These are phyloP conservation scores for Melanotus villosus DNA, from an alignment of 2,888 invertebrate species.

Conservation along the genomic window DNA sequence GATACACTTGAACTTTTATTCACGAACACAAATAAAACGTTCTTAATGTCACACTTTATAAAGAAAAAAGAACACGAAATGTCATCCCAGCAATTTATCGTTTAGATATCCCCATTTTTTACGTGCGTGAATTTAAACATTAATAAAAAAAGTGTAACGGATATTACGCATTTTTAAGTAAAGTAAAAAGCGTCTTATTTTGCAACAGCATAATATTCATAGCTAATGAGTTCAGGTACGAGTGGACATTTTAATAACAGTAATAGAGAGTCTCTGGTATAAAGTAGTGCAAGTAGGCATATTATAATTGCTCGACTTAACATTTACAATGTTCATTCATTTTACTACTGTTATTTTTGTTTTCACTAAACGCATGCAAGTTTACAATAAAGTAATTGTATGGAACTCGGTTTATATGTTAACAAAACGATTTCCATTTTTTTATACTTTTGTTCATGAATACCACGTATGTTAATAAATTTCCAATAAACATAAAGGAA, in stretches of 20 bases:
- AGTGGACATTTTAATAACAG: not conserved
- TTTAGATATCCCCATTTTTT: not conserved
- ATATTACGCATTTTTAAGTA: not conserved
- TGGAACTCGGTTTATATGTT: not conserved
- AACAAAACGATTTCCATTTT: not conserved
- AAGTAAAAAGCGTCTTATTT: not conserved
- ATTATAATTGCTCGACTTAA: not conserved
- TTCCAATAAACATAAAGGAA: not conserved
- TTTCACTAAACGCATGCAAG: not conserved
- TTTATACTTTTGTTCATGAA: no score
- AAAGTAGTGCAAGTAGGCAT: slow-evolving; percentile 1
- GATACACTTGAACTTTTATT: no score
- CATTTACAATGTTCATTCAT: not conserved
- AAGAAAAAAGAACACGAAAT: no score
- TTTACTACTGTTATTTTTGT: not conserved
- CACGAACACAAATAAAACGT: no score
- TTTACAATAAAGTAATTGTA: not conserved
- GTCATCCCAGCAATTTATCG: no score
- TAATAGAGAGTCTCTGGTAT: not conserved
- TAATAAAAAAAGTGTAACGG: not conserved
- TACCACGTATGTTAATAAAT: not conserved
- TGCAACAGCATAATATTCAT: not conserved
- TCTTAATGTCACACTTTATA: no score
- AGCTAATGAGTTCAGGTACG: not conserved
- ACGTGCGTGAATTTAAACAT: not conserved